These are phyloP conservation scores for Tachystola acroxantha DNA, from an alignment of 2,888 invertebrate species.

Conservation along the genomic window DNA sequence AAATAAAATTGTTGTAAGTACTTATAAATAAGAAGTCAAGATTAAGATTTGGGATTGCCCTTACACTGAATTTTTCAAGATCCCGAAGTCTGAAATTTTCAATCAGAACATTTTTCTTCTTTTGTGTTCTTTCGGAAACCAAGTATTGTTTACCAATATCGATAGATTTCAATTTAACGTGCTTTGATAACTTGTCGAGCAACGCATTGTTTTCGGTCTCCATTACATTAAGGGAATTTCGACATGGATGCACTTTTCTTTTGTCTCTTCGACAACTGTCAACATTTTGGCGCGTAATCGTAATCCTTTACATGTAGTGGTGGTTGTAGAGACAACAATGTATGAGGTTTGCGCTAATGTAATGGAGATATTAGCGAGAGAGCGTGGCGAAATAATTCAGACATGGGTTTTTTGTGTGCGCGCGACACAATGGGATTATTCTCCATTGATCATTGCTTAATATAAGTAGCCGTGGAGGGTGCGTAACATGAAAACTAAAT, in stretches of 20 bases:
- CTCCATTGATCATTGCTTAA: slow-evolving; percentile 77
- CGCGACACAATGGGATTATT: slow-evolving; percentile 74
- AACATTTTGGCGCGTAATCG: slow-evolving; percentile 66
- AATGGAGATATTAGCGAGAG: slow-evolving; percentile 74
- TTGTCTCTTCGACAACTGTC: slow-evolving; percentile 71
- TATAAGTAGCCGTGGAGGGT: slow-evolving; percentile 73
- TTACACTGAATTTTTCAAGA: too few species aligned
- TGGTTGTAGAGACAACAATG: slow-evolving; percentile 38
- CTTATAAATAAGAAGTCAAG: too few species aligned
- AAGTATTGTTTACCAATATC: too few species aligned
- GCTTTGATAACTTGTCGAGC: too few species aligned
- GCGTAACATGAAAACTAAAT: slow-evolving; percentile 77
- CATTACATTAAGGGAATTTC: slow-evolving; percentile 48
- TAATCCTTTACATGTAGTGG: slow-evolving; percentile 56
- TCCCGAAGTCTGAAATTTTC: too few species aligned
- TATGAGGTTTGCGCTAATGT: slow-evolving; percentile 60
- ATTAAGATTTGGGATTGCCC: too few species aligned
- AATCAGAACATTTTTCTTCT: too few species aligned
- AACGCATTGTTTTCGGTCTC: too few species aligned
- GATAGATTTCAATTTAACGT: too few species aligned
- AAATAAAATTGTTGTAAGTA: too few species aligned
- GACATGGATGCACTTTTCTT: slow-evolving; percentile 55
- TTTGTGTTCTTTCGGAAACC: too few species aligned
- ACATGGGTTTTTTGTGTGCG: slow-evolving; percentile 73
- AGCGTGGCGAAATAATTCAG: slow-evolving; percentile 73